These are phyloP conservation scores for Myocastor coypus DNA, from an alignment of 2,113 vertebrate genomes.

Conservation along the genomic window DNA sequence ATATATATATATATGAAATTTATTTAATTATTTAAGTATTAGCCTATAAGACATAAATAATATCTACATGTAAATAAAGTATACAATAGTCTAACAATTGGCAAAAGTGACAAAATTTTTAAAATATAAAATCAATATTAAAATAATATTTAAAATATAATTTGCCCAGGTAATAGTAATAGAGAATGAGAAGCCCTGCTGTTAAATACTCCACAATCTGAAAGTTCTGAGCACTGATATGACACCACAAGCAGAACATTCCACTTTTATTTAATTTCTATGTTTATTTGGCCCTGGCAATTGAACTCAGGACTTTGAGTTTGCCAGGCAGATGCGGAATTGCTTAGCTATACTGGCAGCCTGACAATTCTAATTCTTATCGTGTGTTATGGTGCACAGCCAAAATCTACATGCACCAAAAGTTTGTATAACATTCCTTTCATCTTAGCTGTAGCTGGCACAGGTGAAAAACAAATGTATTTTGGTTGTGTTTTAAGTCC, in stretches of 20 bases:
- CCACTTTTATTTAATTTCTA: too few relatives aligned
- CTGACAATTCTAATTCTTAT: not conserved
- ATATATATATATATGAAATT: not conserved
- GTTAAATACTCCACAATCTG: not conserved
- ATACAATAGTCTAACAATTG: not conserved
- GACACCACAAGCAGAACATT: not conserved
- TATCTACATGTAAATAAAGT: not conserved
- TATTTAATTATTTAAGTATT: constrained; percentile 6
- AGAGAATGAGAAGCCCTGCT: too few relatives aligned
- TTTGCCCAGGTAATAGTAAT: not conserved
- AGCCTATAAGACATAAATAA: not conserved
- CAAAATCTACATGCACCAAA: not conserved
- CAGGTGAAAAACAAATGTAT: not conserved
- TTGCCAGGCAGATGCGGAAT: too few relatives aligned
- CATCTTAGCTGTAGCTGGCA: not conserved
- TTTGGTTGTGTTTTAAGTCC: too few relatives aligned
- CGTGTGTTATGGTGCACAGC: not conserved
- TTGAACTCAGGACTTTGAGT: too few relatives aligned
- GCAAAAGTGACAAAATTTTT: not conserved
- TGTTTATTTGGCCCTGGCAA: too few relatives aligned
- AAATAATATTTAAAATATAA: not conserved
- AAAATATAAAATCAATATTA: not conserved
- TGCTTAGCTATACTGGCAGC: too few relatives aligned
- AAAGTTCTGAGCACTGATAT: not conserved
- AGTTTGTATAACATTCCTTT: not conserved